Conservation (phyloP, 2,113 vertebrate genomes). For the Tapirus terrestris region DNA sequence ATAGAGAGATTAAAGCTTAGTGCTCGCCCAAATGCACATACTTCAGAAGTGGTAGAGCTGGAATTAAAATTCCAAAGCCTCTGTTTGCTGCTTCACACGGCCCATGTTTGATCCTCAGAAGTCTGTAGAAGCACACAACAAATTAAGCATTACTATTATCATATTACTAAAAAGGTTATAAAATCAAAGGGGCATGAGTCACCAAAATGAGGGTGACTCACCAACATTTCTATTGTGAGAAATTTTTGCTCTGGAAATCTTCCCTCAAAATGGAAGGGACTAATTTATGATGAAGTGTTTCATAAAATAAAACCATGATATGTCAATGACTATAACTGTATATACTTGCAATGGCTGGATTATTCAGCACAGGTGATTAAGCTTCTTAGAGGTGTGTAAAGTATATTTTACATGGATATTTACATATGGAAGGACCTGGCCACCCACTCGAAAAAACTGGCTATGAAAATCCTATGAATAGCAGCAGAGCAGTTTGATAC, state of each 20-base stretch:
- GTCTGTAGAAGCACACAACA: neutral
- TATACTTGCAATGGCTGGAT: slow-evolving; percentile 22
- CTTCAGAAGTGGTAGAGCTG: neutral
- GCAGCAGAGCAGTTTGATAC: too few species aligned
- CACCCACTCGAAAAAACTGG: too few species aligned
- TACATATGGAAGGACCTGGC: neutral
- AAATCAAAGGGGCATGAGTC: slow-evolving; percentile 71
- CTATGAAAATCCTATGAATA: too few species aligned
- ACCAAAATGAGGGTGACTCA: slow-evolving; percentile 68
- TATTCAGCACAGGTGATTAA: slow-evolving; percentile 5
- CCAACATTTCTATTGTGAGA: slow-evolving; percentile 59
- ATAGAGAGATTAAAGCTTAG: neutral
- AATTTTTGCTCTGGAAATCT: slow-evolving; percentile 70
- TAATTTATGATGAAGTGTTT: slow-evolving; percentile 72
- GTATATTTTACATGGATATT: neutral
- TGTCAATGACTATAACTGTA: slow-evolving; percentile 32
- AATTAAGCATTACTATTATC: slow-evolving; percentile 63
- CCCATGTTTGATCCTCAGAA: neutral
- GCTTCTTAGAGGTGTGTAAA: neutral
- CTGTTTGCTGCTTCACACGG: neutral
- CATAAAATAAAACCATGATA: slow-evolving; percentile 71
- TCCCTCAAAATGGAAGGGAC: slow-evolving; percentile 55
- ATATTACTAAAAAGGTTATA: slow-evolving; percentile 71
- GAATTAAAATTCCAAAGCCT: slow-evolving; percentile 11
- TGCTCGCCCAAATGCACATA: neutral